Evolutionary conservation across 2,888 invertebrate genomes (phyloP).

Genomic region (Drosophila emarginata): DNA sequence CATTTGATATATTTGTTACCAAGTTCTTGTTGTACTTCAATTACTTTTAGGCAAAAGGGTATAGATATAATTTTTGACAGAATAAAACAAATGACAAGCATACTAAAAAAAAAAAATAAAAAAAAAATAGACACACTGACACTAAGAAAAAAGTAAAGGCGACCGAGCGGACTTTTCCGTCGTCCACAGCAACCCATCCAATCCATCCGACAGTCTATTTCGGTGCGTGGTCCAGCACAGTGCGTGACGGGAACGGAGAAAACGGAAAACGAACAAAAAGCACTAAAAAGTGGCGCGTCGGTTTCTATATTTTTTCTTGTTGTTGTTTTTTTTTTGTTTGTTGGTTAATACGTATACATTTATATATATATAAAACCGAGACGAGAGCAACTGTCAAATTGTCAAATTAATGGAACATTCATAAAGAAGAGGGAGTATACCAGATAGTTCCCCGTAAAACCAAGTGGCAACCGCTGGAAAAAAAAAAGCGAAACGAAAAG

Average conservation of each 20-base stretch:
- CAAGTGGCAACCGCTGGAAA: slow-evolving; percentile 47
- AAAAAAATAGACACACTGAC: slow-evolving; percentile 16
- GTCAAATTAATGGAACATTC: slow-evolving; percentile 58
- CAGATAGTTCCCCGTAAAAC: no score
- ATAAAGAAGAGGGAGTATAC: slow-evolving; percentile 25
- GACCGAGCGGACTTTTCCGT: slow-evolving; percentile 5
- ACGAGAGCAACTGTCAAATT: slow-evolving; percentile 51
- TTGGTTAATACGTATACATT: slow-evolving; percentile 16
- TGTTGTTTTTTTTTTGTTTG: not conserved
- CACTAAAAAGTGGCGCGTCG: slow-evolving; percentile 4
- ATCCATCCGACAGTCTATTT: slow-evolving; percentile 76
- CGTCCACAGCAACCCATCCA: not conserved
- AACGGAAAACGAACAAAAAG: not conserved
- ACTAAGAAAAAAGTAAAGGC: slow-evolving; percentile 31
- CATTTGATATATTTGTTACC: no score
- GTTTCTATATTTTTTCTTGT: not conserved
- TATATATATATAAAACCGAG: slow-evolving; percentile 14
- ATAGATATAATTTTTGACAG: slow-evolving; percentile 40
- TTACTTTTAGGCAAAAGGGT: not conserved
- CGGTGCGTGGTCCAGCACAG: slow-evolving; percentile 81
- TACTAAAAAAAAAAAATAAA: slow-evolving; percentile 29
- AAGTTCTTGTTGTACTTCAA: slow-evolving; percentile 2
- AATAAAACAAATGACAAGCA: slow-evolving; percentile 40
- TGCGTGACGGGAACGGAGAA: slow-evolving; percentile 38
- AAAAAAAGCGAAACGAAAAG: slow-evolving; percentile 8